Base-by-base conservation (phyloP, 2,113 vertebrate genomes). In the Pycnonotus jocosus region DNA sequence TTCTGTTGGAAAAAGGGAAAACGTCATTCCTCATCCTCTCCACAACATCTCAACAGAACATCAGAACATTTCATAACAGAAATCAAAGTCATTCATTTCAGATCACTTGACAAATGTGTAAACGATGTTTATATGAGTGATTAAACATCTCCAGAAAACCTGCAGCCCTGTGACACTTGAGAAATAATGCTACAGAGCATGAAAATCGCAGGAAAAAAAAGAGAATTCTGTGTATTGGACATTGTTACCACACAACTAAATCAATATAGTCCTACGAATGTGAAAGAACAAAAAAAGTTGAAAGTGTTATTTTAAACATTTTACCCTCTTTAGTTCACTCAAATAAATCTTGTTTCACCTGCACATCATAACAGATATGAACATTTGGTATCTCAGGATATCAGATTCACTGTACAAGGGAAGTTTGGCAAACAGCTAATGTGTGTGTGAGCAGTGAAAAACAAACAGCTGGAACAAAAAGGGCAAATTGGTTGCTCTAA, bases 1-100 rank as follows among this genome's bases (percentile, higher is more conserved):
- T 48, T 98, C 99, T 99, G 97, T 93, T 83, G 60, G 44, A 95
- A 56, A 94, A 88, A 47, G 90, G 69, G 93, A 76, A 95, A 70
- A 24, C 19, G 21, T 22, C 45, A 31, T 40, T 81, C 76, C 88
- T 87, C 50, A 76, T 48, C 58, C 47, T 58, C 31, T 15, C 42
- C 30, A 62, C 11, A 42, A 68, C n/a, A 60, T 11, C 3, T 5
- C 38, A 38, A 38, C 38, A 38, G 38, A 38, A 9, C 38, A 38
- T 38, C 38, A 38, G 38, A 38, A 38, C 38, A 38, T 38, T 38
- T 38, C 38, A 38, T 56, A 30, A n/a, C 3, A 80, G 70, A 27
- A 81, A 65, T 64, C 12, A 10, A 53, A 53, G 5, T 35, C 2
- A 51, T 27, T 50, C 4, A 54, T 25, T 31, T 47, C 30, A 79